Base-by-base conservation (phyloP, 2,113 vertebrate species). In the Lathamus discolor region DNA sequence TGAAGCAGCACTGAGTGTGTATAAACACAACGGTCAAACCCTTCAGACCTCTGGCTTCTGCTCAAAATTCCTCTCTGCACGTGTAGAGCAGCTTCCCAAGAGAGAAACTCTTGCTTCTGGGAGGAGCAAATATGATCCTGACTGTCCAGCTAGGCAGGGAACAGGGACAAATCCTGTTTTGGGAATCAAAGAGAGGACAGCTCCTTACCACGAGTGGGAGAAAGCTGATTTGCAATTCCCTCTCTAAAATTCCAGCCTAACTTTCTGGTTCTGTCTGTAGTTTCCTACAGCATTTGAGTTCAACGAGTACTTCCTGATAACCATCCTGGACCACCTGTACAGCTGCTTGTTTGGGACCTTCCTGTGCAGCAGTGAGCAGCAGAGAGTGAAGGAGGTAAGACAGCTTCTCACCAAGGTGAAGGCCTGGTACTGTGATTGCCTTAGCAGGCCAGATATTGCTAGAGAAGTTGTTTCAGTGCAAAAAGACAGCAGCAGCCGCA, bases 331-430 rank as follows among this genome's bases (percentile, higher is more conserved):
- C 87, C 99, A 99, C 94, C 98, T 99, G 12, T 99, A 99, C 96
- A 99, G 99, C 98, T 99, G 99, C 84, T 97, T 99, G 89, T 99
- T 99, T 86, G 99, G 99, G 87, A 99, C 99, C 4, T 99, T 99
- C 95, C 98, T 99, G 75, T 99, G 98, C 94, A 99, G 99, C 97
- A 99, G 99, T 23, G 99, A 99, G 93, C 99, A 99, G 96, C 99
- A 99, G 94, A 97, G 99, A 87, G 83, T 98, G 69, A 99, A 99
- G 92, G 99, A 99, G 98, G 99, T 99, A 97, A 97, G 97, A 54
- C 3, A 7, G n/a, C 48, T 59, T 74, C 68, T 62, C 55, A 39
- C 22, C 0, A 1, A 63, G 55, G n/a, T 24, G 17, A n/a, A 46
- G 61, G 43, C 37, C 13, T 15, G 16, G 33, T 57, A 20, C 78